Evolutionary conservation across 2,113 vertebrate species (phyloP).

Genomic region (Nicator chloris): DNA sequence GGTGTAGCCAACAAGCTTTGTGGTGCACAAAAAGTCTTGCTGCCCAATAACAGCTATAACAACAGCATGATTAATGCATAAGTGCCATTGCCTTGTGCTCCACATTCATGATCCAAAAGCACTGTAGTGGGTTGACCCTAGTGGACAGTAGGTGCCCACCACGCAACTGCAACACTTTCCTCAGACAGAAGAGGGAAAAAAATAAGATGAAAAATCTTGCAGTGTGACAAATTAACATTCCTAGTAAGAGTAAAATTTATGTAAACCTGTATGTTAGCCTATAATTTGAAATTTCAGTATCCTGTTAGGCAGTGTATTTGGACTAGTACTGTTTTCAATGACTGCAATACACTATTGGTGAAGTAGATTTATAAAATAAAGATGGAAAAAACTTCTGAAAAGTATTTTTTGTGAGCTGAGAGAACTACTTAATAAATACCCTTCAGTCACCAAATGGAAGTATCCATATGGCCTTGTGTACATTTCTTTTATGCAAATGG

Average conservation of each 20-base stretch:
- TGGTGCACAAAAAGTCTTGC: background rate
- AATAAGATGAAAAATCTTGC: background rate
- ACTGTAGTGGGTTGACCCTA: background rate
- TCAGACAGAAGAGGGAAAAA: background rate
- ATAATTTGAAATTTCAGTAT: background rate
- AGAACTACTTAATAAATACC: background rate
- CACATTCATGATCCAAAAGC: fast-evolving
- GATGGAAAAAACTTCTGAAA: background rate
- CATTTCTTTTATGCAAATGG: background rate
- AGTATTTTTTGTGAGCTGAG: background rate
- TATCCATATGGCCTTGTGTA: background rate
- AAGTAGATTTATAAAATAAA: background rate
- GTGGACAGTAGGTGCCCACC: background rate
- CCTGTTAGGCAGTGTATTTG: background rate
- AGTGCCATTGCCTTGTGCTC: background rate
- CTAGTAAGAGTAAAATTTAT: background rate
- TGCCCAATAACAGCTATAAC: background rate
- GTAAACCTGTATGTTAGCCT: background rate
- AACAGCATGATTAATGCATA: background rate
- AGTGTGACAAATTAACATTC: background rate
- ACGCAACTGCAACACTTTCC: background rate
- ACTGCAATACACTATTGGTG: background rate
- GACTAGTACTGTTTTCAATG: background rate
- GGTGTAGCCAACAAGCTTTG: background rate
- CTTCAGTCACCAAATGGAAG: background rate